Evolutionary conservation across 2,888 invertebrate genomes (phyloP).

Genomic region (Papilio protenor): DNA sequence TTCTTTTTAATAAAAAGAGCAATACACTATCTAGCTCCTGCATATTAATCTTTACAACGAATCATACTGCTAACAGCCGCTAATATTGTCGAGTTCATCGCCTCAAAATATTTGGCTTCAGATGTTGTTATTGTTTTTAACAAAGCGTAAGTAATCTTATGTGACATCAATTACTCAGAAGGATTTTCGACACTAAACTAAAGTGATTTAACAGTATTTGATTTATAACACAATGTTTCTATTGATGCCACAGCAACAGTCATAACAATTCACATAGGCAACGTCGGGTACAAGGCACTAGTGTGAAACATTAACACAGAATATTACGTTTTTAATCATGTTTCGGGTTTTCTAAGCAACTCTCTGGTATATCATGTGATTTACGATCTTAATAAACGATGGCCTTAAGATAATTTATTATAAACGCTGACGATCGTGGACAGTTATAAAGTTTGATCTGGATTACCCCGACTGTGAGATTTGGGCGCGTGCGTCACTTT

Average conservation of each 20-base stretch:
- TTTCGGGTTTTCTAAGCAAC: not conserved
- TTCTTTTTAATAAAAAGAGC: not conserved
- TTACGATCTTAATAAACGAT: slow-evolving; percentile 46
- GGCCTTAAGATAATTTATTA: slow-evolving; percentile 50
- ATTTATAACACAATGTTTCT: not conserved
- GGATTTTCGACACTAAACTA: not conserved
- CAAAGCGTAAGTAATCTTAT: not conserved
- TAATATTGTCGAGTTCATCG: slow-evolving; percentile 1
- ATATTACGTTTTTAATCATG: not conserved
- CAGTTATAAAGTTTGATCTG: slow-evolving; percentile 64
- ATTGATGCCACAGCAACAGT: not conserved
- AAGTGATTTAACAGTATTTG: not conserved
- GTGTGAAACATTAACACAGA: not conserved
- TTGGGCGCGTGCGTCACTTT: slow-evolving; percentile 70
- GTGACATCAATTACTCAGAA: not conserved
- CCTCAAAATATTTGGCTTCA: not conserved
- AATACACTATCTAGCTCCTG: not conserved
- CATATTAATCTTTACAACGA: not conserved
- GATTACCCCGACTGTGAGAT: slow-evolving; percentile 62
- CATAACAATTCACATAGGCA: not conserved
- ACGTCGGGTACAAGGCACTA: not conserved
- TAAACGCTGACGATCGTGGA: slow-evolving; percentile 47
- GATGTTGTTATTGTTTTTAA: not conserved
- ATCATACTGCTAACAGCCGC: not conserved
- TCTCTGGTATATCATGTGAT: slow-evolving; percentile 45